These are phyloP conservation scores for Augochlora pura DNA, from an alignment of 1,140 invertebrate species.

Conservation along the genomic window DNA sequence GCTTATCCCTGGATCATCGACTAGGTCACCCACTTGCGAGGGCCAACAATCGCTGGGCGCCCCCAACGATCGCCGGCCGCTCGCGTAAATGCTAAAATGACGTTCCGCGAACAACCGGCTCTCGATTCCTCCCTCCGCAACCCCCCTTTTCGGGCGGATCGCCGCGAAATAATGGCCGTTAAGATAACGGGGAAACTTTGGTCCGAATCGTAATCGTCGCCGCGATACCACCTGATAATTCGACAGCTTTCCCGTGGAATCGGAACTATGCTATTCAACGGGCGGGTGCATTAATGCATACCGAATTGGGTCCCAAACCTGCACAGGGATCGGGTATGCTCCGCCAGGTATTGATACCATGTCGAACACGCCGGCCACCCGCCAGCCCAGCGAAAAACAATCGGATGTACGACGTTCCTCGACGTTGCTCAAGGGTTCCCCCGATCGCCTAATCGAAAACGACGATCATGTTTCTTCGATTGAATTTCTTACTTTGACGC, in stretches of 20 bases:
- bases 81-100: constrained; percentile 13
- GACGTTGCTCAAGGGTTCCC: no score
- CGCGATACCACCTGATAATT: not conserved
- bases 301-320: no score
- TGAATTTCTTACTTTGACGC: no score
- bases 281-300: no score
- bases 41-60: constrained; percentile 4
- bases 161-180: constrained; percentile 12
- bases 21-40: constrained; percentile 41
- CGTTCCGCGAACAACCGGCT: constrained; percentile 30
- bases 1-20: constrained; percentile 43
- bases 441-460: no score
- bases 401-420: no score
- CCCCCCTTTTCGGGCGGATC: no score
- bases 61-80: not conserved
- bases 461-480: no score
- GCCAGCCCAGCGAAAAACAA: no score
- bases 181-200: constrained; percentile 8
- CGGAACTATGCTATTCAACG: not conserved
- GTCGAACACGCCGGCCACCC: no score
- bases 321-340: no score
- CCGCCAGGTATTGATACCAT: no score
- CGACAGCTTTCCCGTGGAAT: not conserved
- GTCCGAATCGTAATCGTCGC: not conserved
- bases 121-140: not conserved